Evolutionary conservation across 35 echinoderm and acorn worm species (phyloP), one percentile per base, ranked within the genome.

Genomic region (Anneissia japonica): DNA sequence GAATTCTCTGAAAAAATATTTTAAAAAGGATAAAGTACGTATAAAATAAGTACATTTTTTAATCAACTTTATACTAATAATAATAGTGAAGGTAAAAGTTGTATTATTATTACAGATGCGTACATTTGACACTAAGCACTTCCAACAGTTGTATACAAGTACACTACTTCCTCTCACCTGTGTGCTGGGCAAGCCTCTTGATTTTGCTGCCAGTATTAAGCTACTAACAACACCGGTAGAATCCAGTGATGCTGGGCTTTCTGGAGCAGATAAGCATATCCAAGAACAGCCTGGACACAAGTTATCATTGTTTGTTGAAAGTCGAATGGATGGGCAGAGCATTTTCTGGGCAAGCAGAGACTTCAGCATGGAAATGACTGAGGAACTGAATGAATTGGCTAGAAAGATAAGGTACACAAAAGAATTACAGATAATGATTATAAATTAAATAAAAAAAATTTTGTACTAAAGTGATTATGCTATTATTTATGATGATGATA

Each of bases 371-470:
- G 87, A 88, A 31, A 81, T 90, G 28, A 88, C 91, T 28, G 88
- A 93, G 79, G 30, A 84, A 19, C 72, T 93, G n/a, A 88, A 97
- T 89, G 90, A 97, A 31, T 80, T 97, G 19, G 93, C 91, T 75
- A 93, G 90, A 81, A 85, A 92, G 76, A 97, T 97, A 29, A 93
- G 94, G 94, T 97, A 85, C 83, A n/a, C n/a, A n/a, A n/a, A n/a
- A n/a, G n/a, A n/a, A n/a, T n/a, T n/a, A n/a, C n/a, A n/a, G n/a
- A n/a, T n/a, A n/a, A n/a, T n/a, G n/a, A n/a, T n/a, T n/a, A n/a
- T n/a, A n/a, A n/a, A n/a, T n/a, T n/a, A n/a, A n/a, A n/a, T n/a
- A n/a, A n/a, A n/a, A n/a, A n/a, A n/a, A n/a, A n/a, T n/a, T n/a
- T n/a, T n/a, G n/a, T n/a, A n/a, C n/a, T n/a, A n/a, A n/a, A n/a